Base-by-base conservation (phyloP, 2,113 vertebrate species). In the Siphamia tubifer region DNA sequence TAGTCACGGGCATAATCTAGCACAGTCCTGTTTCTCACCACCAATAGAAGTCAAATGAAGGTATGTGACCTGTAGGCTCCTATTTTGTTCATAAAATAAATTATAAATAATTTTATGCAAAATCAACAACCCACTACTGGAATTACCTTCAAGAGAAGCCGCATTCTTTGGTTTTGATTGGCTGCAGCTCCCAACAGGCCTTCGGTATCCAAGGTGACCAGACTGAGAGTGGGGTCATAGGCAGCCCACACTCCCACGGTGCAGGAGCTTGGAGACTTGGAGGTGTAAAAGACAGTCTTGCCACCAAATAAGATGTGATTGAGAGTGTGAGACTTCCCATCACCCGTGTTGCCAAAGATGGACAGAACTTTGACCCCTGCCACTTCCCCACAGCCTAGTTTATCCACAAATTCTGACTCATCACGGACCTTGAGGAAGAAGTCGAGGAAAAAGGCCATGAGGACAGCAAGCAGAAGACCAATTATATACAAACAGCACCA, bases 251-350 rank as follows among this genome's bases (percentile, higher is more conserved):
- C 92, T 0, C 94, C 94, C 52, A 94, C 87, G 0, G 94, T 94
- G 63, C 93, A 94, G 23, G 94, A 94, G 64, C 82, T 88, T 56
- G 94, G 92, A 12, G 92, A 92, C 53, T 93, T 90, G 45, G 92
- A 94, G 4, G 93, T 94, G 63, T 66, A 83, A 49, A 94, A 94
- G 16, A 93, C 83, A 10, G 80, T 88, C 23, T 85, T 55, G 0
- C 92, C 92, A 0, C 57, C 60, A 10, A 94, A 94, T 7, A 94
- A 75, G 45, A 93, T 88, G 27, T 94, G 87, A 71, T 94, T 94
- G 10, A 94, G 90, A 0, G 94, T 94, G 83, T 94, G 94, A 3
- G 94, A 94, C 78, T 94, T 94, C 62, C 94, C 94, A n/a, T 94
- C 94, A 0, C 94, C 94, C 0, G 94, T 94, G 84, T 94, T 94